Conservation (phyloP, 2,888 invertebrate genomes). For the Ligdia adustata region DNA sequence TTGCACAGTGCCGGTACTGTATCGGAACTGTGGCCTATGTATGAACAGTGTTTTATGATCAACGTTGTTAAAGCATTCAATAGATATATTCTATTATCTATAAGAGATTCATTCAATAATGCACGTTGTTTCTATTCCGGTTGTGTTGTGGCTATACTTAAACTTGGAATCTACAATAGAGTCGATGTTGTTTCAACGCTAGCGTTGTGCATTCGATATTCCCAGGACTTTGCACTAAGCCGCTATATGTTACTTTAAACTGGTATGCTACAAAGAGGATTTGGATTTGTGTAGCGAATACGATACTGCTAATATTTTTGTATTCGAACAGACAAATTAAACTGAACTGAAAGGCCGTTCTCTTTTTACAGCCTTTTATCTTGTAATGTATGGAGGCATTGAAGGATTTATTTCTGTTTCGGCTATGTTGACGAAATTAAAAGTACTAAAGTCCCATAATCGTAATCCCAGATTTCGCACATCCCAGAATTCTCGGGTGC, state of each 20-base stretch:
- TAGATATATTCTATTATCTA: too few species aligned
- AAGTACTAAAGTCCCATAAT: not conserved
- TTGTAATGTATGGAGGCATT: too few species aligned
- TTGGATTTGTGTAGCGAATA: not conserved
- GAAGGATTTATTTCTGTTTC: too few species aligned
- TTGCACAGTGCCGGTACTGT: too few species aligned
- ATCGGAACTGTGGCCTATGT: too few species aligned
- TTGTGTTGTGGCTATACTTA: not conserved
- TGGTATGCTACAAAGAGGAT: constrained; percentile 5
- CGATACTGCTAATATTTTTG: not conserved
- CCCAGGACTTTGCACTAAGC: constrained; percentile 10
- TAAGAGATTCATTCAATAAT: not conserved
- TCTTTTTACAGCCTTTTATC: too few species aligned
- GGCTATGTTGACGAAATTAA: not conserved
- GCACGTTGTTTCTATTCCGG: not conserved
- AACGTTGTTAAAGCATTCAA: too few species aligned
- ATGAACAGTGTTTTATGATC: too few species aligned
- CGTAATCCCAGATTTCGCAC: constrained; percentile 8
- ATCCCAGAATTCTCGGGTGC: constrained; percentile 4
- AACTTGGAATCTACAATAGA: not conserved
- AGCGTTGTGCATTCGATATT: constrained; percentile 29
- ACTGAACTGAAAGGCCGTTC: too few species aligned
- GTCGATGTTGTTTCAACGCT: constrained; percentile 17
- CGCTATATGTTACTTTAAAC: constrained; percentile 21
- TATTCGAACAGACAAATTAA: too few species aligned